Conservation (phyloP, 2,113 vertebrate genomes). For the Periophthalmodon schlosseri region DNA sequence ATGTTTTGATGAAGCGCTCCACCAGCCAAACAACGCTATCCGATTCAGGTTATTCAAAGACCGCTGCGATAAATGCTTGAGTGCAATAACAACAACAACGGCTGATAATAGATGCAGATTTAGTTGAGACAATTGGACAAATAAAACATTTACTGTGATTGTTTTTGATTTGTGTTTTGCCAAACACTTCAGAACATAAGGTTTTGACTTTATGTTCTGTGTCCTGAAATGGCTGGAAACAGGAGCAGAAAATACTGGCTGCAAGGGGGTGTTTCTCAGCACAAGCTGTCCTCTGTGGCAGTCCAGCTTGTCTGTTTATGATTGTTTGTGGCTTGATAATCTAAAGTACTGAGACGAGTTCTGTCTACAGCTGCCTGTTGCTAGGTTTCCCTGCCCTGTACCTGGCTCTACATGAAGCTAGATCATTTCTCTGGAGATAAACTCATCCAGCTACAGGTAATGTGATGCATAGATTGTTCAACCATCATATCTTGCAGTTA, state of each 20-base stretch:
- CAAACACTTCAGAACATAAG: neutral
- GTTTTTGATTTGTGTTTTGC: neutral
- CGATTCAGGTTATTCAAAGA: neutral
- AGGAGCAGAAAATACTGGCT: neutral
- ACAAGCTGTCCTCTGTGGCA: slow-evolving; percentile 28
- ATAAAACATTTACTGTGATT: neutral
- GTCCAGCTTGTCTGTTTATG: slow-evolving; percentile 10
- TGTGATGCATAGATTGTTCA: neutral
- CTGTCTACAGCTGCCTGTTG: slow-evolving; percentile 57
- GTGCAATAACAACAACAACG: slow-evolving; percentile 20
- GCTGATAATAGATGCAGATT: slow-evolving; percentile 12
- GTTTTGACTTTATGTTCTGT: too few species aligned
- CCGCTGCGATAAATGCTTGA: slow-evolving; percentile 26
- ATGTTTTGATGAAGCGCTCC: neutral
- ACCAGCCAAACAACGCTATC: neutral
- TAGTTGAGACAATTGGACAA: neutral
- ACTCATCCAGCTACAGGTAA: neutral
- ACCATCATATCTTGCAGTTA: neutral
- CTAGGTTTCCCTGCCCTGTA: slow-evolving; percentile 58
- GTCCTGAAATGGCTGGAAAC: neutral
- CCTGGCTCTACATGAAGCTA: slow-evolving; percentile 45
- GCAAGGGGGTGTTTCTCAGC: slow-evolving; percentile 22
- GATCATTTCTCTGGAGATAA: slow-evolving; percentile 36
- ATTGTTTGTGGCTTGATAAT: slow-evolving; percentile 21
- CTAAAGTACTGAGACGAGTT: slow-evolving; percentile 22